Base-by-base conservation (phyloP, 2,113 vertebrate species). In the Alectura lathami region DNA sequence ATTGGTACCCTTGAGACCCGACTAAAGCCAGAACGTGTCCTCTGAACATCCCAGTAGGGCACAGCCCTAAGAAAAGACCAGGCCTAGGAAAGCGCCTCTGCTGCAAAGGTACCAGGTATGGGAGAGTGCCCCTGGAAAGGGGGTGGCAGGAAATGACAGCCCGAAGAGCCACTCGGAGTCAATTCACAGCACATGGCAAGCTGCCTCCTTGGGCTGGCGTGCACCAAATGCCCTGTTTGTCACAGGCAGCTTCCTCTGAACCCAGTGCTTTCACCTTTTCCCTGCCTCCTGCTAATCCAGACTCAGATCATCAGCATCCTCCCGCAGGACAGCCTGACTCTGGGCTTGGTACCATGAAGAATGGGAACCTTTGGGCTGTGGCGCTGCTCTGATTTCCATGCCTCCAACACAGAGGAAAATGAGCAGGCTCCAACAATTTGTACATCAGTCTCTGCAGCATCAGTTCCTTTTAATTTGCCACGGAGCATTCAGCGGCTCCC, bases 401-500 rank as follows among this genome's bases (percentile, higher is more conserved):
- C 67, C 47, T 26, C 60, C 32, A 11, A 27, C 60, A 3, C 9
- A 0, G 1, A 34, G 67, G n/a, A 72, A 38, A 80, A 22, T 0
- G 6, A 83, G 51, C 67, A 59, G 89, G 53, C 67, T 72, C 34
- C 69, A 53, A 2, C 0, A 17, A 32, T 83, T 38, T 45, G 69
- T 42, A 54, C 74, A 1, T 13, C 5, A 43, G 56, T 47, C 91
- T 69, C 82, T 67, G 60, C 72, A 38, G 81, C 81, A 75, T 88
- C 17, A 32, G 78, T 86, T 47, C 53, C 83, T 77, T 86, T 76
- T 59, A 43, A 73, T 91, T 81, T 57, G 82, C 67, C 64, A 21
- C 6, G 9, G 70, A 93, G 85, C 88, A 32, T n/a, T 59, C 75
- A 77, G 93, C 91, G 67, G 91, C 77, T 92, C 77, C 70, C 63